A percentile compares a stretch with the other conserved stretches of the same genome.
phyloP scores from a whole-genome alignment of 2,797 vertebrate species.

The Fringilla coelebs region DNA sequence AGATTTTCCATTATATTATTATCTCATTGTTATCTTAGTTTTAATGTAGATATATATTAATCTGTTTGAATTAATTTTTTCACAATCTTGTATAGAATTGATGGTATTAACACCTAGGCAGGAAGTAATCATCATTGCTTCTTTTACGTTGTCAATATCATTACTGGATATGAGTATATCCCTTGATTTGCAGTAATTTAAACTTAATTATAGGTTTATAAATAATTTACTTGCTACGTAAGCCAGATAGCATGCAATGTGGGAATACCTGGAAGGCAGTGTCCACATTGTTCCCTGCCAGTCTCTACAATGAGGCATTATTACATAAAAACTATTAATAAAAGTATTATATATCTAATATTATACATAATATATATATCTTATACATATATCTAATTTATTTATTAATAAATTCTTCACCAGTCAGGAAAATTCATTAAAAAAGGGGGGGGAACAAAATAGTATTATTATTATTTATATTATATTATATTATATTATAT shows the following conservation, averaged over 20 bases:
- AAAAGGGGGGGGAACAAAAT: fast-evolving
- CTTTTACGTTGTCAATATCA: neutral
- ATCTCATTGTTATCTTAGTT: neutral
- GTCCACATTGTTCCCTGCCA: neutral
- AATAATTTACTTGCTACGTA: neutral
- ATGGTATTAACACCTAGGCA: neutral
- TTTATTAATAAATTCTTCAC: neutral
- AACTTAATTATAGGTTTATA: neutral
- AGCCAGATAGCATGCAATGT: neutral
- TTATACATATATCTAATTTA: neutral
- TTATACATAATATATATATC: too few species aligned
- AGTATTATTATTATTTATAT: neutral
- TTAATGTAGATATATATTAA: neutral
- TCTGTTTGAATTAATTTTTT: neutral
- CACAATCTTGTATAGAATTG: neutral
- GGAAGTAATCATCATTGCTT: neutral
- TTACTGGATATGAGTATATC: neutral
- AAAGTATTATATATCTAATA: neutral
- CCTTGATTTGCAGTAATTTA: neutral
- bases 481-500: too few species aligned
- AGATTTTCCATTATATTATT: neutral
- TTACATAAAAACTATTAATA: neutral
- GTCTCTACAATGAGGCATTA: neutral
- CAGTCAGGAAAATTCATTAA: neutral
- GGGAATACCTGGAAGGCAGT: neutral